Evolutionary conservation across 2,888 invertebrate genomes (phyloP), one percentile per base, ranked within the genome.

Genomic region (Hydropsyche betteni): DNA sequence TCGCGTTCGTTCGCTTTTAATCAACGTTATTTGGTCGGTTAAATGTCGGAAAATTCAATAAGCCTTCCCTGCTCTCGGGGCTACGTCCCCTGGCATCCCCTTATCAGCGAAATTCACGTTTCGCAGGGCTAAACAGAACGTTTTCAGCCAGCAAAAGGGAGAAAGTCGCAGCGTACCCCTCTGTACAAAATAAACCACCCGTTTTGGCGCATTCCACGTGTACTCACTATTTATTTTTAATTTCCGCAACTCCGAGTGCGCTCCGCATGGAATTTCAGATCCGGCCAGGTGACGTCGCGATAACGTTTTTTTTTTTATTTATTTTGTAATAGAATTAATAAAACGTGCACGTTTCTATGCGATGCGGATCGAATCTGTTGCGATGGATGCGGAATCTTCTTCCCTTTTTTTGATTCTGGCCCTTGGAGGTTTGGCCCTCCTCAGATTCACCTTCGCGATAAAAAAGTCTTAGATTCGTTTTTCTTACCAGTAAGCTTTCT

Each of bases 101-200:
- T 64, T 64, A 64, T 64, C 64, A 64, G 64, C 64, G 64, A 64
- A 64, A 64, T 64, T 64, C 64, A 64, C 64, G 64, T 64, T 58
- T 64, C 64, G 36, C 34, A 36, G 64, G 64, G 64, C 58, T 58
- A 58, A 58, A 58, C 58, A 44, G 44, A 44, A 44, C 44, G 44
- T 44, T 44, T 44, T 4, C 44, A 44, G 10, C 44, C 44, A 10
- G 44, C 44, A 10, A 44, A 44, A 44, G 44, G 44, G 44, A 44
- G 44, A 44, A 44, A 44, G 44, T 6, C 44, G 10, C 44, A 44
- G 10, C 44, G 44, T 44, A 44, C 44, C 44, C 44, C 44, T 44
- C 10, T 10, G 44, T 44, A 44, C 44, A 44, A 44, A 44, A 44
- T 44, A 44, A 44, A 58, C 58, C 58, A 16, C 61, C 34, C 61